Conservation (phyloP, 2,113 vertebrate species). For the Pholis gunnellus region DNA sequence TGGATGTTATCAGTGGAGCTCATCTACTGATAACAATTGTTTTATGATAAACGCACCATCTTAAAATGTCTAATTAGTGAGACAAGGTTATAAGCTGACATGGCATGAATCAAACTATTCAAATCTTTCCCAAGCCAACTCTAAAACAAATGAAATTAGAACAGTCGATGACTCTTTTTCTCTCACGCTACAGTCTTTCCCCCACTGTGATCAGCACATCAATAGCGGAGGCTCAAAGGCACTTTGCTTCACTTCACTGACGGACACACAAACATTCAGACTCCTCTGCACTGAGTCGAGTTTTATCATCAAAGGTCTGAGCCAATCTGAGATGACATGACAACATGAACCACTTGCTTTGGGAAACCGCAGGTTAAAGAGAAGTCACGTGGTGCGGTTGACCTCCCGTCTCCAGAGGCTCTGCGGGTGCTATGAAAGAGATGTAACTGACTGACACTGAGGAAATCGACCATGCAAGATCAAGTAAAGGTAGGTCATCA, state of each 20-base stretch:
- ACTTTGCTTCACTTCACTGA: conserved; percentile 6
- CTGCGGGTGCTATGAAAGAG: not conserved
- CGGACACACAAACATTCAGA: not conserved
- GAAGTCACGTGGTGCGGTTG: conserved; percentile 25
- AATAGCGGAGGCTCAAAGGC: conserved; percentile 39
- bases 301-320: conserved; percentile 36
- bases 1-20: conserved; percentile 6
- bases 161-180: not conserved
- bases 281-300: conserved; percentile 1
- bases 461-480: conserved; percentile 19
- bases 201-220: conserved; percentile 37
- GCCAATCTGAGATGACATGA: conserved; percentile 23
- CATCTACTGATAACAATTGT: not conserved
- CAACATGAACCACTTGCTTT: conserved; percentile 24
- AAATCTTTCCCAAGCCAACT: not conserved
- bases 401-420: conserved; percentile 17
- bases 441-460: conserved; percentile 8
- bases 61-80: not conserved
- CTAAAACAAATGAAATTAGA: not conserved
- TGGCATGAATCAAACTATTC: not conserved
- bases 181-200: not conserved
- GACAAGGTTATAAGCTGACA: not conserved
- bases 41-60: not conserved
- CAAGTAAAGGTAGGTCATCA: conserved; percentile 26
- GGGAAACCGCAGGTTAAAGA: conserved; percentile 46